These are phyloP conservation scores for Mactra quadrangularis DNA, from an alignment of 1,140 invertebrate genomes.

Conservation along the genomic window DNA sequence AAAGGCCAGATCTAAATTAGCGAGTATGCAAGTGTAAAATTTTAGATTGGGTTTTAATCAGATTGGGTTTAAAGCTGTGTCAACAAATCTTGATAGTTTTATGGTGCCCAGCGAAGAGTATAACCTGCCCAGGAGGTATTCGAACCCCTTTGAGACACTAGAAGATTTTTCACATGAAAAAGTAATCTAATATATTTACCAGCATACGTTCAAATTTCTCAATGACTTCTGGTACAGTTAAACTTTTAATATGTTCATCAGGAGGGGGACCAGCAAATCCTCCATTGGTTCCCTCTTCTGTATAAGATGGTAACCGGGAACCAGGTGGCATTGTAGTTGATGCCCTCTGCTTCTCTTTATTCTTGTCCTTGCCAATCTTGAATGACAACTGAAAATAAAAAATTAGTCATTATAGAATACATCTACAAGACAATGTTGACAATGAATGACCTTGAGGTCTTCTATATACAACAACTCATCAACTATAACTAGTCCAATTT, in stretches of 20 bases:
- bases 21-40: too few relatives aligned
- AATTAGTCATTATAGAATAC: neutral
- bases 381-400: conserved; percentile 40
- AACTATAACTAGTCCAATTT: too few relatives aligned
- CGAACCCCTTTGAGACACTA: too few relatives aligned
- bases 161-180: too few relatives aligned
- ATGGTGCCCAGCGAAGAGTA: too few relatives aligned
- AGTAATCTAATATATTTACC: too few relatives aligned
- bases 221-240: conserved; percentile 90
- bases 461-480: neutral
- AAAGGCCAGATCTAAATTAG: too few relatives aligned
- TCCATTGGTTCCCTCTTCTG: conserved; percentile 62
- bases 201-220: conserved; percentile 92
- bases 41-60: too few relatives aligned
- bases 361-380: conserved; percentile 44
- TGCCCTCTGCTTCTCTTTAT: conserved; percentile 51
- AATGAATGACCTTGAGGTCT: neutral
- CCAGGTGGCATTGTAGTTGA: conserved; percentile 38
- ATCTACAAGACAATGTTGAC: neutral
- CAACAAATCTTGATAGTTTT: too few relatives aligned
- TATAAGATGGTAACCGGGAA: conserved; percentile 42
- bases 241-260: conserved; percentile 74
- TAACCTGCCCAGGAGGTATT: too few relatives aligned
- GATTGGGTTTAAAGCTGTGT: too few relatives aligned
- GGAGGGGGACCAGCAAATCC: conserved; percentile 50